phyloP scores from a whole-genome alignment of 2,113 vertebrate species.

The Pollimyrus isidori region DNA sequence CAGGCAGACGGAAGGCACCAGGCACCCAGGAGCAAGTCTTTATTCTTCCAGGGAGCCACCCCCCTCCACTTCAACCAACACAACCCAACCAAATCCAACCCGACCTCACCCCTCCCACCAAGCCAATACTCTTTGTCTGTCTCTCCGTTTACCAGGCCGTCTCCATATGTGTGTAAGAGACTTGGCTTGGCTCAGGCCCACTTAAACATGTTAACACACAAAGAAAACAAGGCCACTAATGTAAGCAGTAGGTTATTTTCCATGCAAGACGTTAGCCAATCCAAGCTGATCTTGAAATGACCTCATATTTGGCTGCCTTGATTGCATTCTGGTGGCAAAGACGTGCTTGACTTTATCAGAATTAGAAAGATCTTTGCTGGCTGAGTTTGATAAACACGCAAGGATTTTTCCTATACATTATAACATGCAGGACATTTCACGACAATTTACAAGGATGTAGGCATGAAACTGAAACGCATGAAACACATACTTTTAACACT shows the following conservation, averaged over 20 bases:
- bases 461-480: neutral
- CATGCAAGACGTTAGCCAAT: neutral
- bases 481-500: neutral
- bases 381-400: neutral
- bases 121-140: slow-evolving; percentile 10
- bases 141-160: neutral
- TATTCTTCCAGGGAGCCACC: neutral
- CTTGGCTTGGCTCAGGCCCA: neutral
- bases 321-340: neutral
- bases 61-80: slow-evolving; percentile 56
- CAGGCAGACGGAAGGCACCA: slow-evolving; percentile 18
- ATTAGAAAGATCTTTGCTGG: neutral
- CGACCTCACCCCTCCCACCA: slow-evolving; percentile 36
- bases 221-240: neutral
- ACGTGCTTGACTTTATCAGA: neutral
- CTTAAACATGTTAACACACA: neutral
- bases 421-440: neutral
- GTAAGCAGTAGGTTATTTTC: neutral
- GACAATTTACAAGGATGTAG: neutral
- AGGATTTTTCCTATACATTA: neutral
- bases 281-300: neutral
- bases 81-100: slow-evolving; percentile 50
- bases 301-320: neutral
- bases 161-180: neutral
- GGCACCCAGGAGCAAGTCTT: neutral